These are phyloP conservation scores for Varanus salvator DNA, from an alignment of 2,113 vertebrate species.

Conservation along the genomic window DNA sequence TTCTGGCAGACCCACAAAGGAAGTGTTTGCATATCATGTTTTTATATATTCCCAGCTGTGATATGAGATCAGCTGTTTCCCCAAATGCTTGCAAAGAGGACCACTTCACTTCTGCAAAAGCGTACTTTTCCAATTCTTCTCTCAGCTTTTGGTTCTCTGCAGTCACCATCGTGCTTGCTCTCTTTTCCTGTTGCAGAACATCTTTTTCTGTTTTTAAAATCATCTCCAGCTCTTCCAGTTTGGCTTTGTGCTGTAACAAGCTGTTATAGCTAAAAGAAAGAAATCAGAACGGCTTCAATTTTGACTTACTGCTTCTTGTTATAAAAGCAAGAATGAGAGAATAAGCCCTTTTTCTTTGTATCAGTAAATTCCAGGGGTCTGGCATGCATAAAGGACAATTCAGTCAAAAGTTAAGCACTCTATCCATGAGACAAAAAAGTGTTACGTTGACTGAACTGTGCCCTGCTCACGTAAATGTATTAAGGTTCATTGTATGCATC, in stretches of 20 bases:
- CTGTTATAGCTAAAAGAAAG: conserved; percentile 75
- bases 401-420: neutral
- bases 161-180: conserved; percentile 66
- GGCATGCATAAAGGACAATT: neutral
- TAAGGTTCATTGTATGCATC: neutral
- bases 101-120: neutral
- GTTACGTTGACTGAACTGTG: neutral
- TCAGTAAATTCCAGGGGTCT: neutral
- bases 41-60: neutral
- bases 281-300: fast-evolving
- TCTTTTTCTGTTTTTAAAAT: conserved; percentile 76
- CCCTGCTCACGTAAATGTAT: neutral
- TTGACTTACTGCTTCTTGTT: neutral
- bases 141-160: conserved; percentile 83
- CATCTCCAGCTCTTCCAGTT: conserved; percentile 82
- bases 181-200: conserved; percentile 80
- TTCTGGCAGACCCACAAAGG: neutral
- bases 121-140: conserved; percentile 83
- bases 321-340: neutral
- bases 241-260: conserved; percentile 77
- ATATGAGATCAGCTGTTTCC: neutral
- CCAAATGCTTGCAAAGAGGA: neutral
- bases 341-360: neutral
- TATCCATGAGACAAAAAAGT: neutral
- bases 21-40: neutral